Evolutionary conservation across 2,113 vertebrate genomes (phyloP).

Genomic region (Platichthys stellatus): DNA sequence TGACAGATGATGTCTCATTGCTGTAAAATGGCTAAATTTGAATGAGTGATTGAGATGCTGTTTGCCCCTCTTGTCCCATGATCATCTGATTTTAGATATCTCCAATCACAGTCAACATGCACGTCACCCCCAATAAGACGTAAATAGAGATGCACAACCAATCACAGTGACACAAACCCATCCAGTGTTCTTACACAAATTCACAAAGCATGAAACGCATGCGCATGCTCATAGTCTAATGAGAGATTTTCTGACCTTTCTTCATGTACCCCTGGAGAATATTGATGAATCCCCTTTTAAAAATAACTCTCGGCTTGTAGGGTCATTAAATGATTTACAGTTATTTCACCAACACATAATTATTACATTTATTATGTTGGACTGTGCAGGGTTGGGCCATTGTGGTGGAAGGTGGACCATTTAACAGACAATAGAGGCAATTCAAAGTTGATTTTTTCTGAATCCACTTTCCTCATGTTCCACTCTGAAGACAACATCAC

Average conservation of each 20-base stretch:
- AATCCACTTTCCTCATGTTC: slow-evolving; percentile 8
- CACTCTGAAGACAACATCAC: slow-evolving; percentile 24
- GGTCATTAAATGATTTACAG: slow-evolving; percentile 84
- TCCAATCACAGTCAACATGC: neutral
- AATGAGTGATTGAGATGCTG: slow-evolving; percentile 2
- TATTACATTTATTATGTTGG: slow-evolving; percentile 81
- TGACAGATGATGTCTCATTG: neutral
- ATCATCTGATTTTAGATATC: neutral
- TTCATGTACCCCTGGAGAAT: slow-evolving; percentile 79
- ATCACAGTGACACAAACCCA: slow-evolving; percentile 35
- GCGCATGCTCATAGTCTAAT: slow-evolving; percentile 69
- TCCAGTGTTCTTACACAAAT: slow-evolving; percentile 32
- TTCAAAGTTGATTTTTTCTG: slow-evolving; percentile 51
- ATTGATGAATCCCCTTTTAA: slow-evolving; percentile 84
- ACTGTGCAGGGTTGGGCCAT: slow-evolving; percentile 54
- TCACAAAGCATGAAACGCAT: slow-evolving; percentile 22
- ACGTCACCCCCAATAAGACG: neutral
- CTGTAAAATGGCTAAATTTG: neutral
- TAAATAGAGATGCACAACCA: slow-evolving; percentile 35
- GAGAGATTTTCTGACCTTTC: slow-evolving; percentile 82
- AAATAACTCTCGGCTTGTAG: slow-evolving; percentile 82
- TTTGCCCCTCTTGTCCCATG: neutral
- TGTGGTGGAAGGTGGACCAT: slow-evolving; percentile 57
- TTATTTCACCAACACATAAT: slow-evolving; percentile 80
- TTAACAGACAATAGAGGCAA: slow-evolving; percentile 46